Conservation (phyloP, 2,113 vertebrate genomes). For the Cryptotis parvus region DNA sequence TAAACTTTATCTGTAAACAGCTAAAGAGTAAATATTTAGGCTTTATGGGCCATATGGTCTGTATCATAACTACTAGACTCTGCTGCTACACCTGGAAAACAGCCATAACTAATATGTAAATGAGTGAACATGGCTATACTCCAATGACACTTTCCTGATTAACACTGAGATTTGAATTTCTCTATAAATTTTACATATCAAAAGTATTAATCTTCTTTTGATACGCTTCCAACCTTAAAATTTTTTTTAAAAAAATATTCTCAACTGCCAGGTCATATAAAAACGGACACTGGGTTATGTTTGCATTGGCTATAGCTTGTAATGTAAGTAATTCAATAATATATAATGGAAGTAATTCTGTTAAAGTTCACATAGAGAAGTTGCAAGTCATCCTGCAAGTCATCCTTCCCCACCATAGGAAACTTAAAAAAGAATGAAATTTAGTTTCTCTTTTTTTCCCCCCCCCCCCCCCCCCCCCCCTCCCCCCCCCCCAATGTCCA, state of each 20-base stretch:
- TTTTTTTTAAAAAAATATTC: conserved; percentile 55
- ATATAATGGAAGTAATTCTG: conserved; percentile 33
- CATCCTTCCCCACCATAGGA: not conserved
- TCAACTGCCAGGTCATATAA: conserved; percentile 19
- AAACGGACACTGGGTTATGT: conserved; percentile 29
- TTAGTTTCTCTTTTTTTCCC: conserved; percentile 46
- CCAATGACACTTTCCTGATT: conserved; percentile 42
- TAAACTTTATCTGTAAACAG: conserved; percentile 51
- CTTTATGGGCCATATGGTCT: conserved; percentile 41
- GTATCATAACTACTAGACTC: conserved; percentile 38
- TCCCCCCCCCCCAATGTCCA: too few relatives aligned
- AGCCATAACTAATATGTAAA: conserved; percentile 36
- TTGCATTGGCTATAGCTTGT: not conserved
- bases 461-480: too few relatives aligned
- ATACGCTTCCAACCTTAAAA: conserved; percentile 56
- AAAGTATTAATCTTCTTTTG: conserved; percentile 36
- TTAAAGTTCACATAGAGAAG: conserved; percentile 29
- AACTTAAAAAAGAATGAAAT: conserved; percentile 56
- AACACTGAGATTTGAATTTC: conserved; percentile 48
- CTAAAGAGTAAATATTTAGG: conserved; percentile 50
- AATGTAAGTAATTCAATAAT: not conserved
- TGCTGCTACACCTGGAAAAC: conserved; percentile 22
- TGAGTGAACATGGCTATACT: conserved; percentile 29
- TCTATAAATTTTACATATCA: conserved; percentile 42
- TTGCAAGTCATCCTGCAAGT: conserved; percentile 33